Conservation (phyloP, 2,888 invertebrate genomes). For the Drosophila prolongata region DNA sequence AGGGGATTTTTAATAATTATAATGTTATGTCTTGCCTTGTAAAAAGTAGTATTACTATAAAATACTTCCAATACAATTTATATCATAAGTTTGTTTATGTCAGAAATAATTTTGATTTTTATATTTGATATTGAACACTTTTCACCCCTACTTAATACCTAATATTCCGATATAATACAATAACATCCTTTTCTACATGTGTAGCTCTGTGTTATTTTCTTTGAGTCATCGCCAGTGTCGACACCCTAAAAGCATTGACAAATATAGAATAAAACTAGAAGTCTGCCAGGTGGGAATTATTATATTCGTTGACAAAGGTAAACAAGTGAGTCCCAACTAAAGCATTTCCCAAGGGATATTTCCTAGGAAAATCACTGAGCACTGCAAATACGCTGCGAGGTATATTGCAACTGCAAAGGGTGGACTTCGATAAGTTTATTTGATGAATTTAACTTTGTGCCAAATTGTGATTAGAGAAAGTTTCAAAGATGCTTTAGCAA, state of each 20-base stretch:
- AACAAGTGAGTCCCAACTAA: conserved; percentile 6
- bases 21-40: too few relatives aligned
- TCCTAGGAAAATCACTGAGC: conserved; percentile 23
- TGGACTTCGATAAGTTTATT: conserved; percentile 1
- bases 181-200: neutral
- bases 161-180: too few relatives aligned
- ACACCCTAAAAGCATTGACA: conserved; percentile 13
- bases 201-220: conserved; percentile 5
- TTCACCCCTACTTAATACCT: too few relatives aligned
- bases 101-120: neutral
- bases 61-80: neutral
- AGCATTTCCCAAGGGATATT: conserved; percentile 16
- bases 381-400: conserved; percentile 15
- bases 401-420: conserved; percentile 20
- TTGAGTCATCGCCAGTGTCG: conserved; percentile 1
- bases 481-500: conserved; percentile 26
- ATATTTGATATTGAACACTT: too few relatives aligned
- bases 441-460: conserved; percentile 17
- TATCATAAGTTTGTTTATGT: neutral
- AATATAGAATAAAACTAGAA: conserved; percentile 6
- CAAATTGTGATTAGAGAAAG: conserved; percentile 31
- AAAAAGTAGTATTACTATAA: too few relatives aligned
- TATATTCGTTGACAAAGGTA: conserved; percentile 23
- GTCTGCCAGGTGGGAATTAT: conserved; percentile 16
- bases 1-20: too few relatives aligned